phyloP scores from a whole-genome alignment of 1,140 invertebrate species.

The Caenorhabditis inopinata region DNA sequence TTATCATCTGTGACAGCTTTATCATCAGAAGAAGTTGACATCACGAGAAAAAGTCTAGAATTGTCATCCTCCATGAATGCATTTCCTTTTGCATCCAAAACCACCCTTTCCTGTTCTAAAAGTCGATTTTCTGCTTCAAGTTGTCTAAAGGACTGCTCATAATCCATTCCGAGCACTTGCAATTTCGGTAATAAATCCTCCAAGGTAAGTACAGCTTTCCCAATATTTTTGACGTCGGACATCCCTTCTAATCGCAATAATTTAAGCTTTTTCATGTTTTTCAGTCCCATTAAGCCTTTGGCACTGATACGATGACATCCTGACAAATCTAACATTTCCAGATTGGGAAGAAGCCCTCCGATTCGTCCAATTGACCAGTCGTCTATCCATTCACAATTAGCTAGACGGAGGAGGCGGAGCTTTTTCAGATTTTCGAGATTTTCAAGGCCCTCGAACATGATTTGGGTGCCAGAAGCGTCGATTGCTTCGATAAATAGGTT shows the following conservation, averaged over 20 bases:
- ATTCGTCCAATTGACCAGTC: constrained; percentile 78
- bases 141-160: constrained; percentile 53
- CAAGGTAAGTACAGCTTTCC: constrained; percentile 65
- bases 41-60: constrained; percentile 54
- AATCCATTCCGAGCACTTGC: constrained; percentile 65
- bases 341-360: constrained; percentile 69
- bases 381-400: constrained; percentile 73
- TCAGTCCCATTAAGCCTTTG: constrained; percentile 72
- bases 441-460: constrained; percentile 74
- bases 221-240: constrained; percentile 54
- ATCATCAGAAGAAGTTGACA: constrained; percentile 52
- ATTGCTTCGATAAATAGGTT: constrained; percentile 73
- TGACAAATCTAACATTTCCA: constrained; percentile 77
- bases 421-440: constrained; percentile 69
- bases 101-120: constrained; percentile 53
- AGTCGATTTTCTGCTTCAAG: constrained; percentile 58
- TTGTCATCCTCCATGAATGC: constrained; percentile 64
- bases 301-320: constrained; percentile 73
- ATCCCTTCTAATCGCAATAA: constrained; percentile 66
- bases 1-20: constrained; percentile 56
- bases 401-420: constrained; percentile 74
- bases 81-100: constrained; percentile 64
- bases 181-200: constrained; percentile 67
- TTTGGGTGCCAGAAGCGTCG: constrained; percentile 72
- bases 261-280: constrained; percentile 70